A percentile compares a stretch with the other conserved stretches of the same genome.
Conservation (phyloP, 2,113 vertebrate genomes). For the Bagarius yarrelli region DNA sequence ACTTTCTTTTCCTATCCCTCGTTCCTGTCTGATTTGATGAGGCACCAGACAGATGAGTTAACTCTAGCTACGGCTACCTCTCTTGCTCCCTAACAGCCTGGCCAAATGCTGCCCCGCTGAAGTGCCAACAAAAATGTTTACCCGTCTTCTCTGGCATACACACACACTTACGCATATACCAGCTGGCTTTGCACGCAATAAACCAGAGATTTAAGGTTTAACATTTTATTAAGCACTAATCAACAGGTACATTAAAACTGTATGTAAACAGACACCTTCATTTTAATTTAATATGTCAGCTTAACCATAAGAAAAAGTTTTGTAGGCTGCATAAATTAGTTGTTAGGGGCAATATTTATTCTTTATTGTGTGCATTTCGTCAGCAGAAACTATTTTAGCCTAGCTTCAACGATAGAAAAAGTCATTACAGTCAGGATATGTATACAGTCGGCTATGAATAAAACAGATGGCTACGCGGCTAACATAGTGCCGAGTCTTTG, state of each 20-base stretch:
- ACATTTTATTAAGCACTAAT: conserved; percentile 69
- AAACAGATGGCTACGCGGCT: conserved; percentile 47
- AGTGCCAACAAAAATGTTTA: conserved; percentile 66
- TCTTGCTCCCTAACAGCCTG: conserved; percentile 61
- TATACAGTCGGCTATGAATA: conserved; percentile 44
- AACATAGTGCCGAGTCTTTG: conserved; percentile 43
- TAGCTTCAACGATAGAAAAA: conserved; percentile 36
- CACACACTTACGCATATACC: conserved; percentile 49
- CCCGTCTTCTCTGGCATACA: conserved; percentile 49
- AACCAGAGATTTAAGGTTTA: conserved; percentile 62
- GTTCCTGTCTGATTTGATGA: conserved; percentile 69
- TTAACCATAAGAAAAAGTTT: conserved; percentile 16
- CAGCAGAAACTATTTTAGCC: conserved; percentile 44
- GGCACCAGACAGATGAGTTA: conserved; percentile 56
- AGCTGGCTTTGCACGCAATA: conserved; percentile 59
- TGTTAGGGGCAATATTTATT: conserved; percentile 44
- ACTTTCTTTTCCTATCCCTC: conserved; percentile 55
- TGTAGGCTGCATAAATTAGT: not conserved
- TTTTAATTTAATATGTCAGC: conserved; percentile 6
- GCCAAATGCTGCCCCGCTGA: conserved; percentile 63
- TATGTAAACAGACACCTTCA: not conserved
- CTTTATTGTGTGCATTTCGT: conserved; percentile 41
- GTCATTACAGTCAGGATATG: conserved; percentile 43
- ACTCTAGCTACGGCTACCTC: conserved; percentile 47
- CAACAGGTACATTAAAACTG: conserved; percentile 51